Evolutionary conservation across 2,888 invertebrate species (phyloP).

Genomic region (Notodromas monacha): DNA sequence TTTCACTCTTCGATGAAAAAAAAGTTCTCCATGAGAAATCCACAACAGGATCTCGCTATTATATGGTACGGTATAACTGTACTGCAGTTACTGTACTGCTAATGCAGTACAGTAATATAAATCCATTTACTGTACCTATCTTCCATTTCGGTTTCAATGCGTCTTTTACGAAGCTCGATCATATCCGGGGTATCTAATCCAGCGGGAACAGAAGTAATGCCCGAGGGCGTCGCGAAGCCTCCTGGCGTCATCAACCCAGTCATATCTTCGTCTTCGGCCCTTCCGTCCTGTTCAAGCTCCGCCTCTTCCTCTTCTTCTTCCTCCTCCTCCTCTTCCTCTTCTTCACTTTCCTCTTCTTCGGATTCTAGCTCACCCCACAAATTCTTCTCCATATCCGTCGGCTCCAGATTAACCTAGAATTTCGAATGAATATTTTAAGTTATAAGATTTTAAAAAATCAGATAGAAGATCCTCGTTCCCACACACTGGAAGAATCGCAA

Average conservation of each 20-base stretch:
- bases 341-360: constrained; percentile 44
- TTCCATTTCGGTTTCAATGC: constrained; percentile 81
- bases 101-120: no score
- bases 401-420: no score
- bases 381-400: constrained; percentile 67
- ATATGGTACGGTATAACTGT: no score
- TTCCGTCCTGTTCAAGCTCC: constrained; percentile 15
- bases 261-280: constrained; percentile 22
- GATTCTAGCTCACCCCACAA: constrained; percentile 92
- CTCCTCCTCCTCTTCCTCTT: constrained; percentile 25
- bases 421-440: no score
- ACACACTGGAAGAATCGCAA: no score
- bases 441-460: no score
- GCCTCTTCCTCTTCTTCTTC: constrained; percentile 22
- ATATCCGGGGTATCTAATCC: constrained; percentile 95
- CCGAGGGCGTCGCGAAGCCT: constrained; percentile 59
- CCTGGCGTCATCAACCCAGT: constrained; percentile 71
- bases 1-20: no score
- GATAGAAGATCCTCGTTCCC: no score
- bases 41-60: no score
- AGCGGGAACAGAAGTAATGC: constrained; percentile 55
- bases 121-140: no score
- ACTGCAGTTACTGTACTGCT: no score
- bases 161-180: constrained; percentile 84
- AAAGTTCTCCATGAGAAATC: no score